These are phyloP conservation scores for Apotomis turbidana DNA, from an alignment of 2,888 invertebrate species.

Conservation along the genomic window DNA sequence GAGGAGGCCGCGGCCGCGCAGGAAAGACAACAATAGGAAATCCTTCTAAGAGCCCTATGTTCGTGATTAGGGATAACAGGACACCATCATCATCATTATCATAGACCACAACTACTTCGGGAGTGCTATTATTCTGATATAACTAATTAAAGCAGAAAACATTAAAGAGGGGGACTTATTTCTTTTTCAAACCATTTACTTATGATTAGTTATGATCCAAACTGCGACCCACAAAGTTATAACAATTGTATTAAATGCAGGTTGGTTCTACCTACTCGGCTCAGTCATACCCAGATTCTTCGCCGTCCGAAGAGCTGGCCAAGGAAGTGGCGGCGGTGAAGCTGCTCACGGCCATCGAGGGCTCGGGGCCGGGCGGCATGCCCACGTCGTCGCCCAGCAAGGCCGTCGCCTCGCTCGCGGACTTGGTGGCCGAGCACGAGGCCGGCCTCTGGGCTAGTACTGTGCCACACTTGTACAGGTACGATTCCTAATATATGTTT, in stretches of 20 bases:
- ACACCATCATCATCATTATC: no score
- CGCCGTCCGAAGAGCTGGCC: slow-evolving; percentile 71
- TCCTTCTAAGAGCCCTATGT: no score
- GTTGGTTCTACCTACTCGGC: slow-evolving; percentile 67
- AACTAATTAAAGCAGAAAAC: no score
- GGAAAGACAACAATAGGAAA: no score
- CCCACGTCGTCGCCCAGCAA: slow-evolving; percentile 59
- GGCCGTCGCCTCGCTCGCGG: slow-evolving; percentile 62
- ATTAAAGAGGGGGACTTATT: no score
- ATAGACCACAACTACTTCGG: no score
- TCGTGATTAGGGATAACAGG: no score
- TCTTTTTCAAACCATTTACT: no score
- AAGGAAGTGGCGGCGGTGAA: slow-evolving; percentile 72
- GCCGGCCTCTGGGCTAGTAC: slow-evolving; percentile 85
- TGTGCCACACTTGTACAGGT: slow-evolving; percentile 84
- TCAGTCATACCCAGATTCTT: slow-evolving; percentile 74
- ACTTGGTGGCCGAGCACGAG: slow-evolving; percentile 75
- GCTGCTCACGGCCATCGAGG: slow-evolving; percentile 66
- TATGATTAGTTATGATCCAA: no score
- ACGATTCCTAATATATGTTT: slow-evolving; percentile 4
- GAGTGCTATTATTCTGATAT: no score
- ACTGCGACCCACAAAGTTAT: neutral
- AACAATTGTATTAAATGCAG: slow-evolving; percentile 49
- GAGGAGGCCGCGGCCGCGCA: no score
- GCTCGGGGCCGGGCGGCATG: slow-evolving; percentile 64